These are phyloP conservation scores for Actinostola sp. DNA, from an alignment of 92 coral and sea anemone genomes.

Conservation along the genomic window DNA sequence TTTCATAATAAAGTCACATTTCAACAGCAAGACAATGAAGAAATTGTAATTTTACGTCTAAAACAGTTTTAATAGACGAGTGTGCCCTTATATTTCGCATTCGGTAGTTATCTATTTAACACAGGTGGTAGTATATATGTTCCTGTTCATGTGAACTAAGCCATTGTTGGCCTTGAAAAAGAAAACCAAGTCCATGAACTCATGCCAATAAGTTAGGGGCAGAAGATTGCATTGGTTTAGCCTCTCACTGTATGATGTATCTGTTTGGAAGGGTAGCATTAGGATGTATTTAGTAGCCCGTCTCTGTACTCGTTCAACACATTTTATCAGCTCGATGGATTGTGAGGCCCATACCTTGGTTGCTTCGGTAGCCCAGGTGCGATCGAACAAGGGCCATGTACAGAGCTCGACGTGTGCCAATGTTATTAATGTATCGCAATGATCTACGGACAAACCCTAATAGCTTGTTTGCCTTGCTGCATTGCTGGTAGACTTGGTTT, in stretches of 20 bases:
- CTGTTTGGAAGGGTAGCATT: conserved; percentile 4
- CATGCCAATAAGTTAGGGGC: conserved; percentile 12
- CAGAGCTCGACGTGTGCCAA: conserved; percentile 4
- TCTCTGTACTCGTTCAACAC: conserved; percentile 4
- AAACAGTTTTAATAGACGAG: no score
- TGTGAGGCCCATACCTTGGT: conserved; percentile 25
- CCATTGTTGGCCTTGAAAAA: no score
- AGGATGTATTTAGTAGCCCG: conserved; percentile 12
- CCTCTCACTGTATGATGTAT: conserved; percentile 1
- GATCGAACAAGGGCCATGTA: conserved; percentile 36
- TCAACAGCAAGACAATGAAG: no score
- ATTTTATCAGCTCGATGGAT: neutral
- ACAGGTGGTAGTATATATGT: no score
- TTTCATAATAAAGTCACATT: no score
- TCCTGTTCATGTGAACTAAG: no score
- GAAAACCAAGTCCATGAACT: neutral
- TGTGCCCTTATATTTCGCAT: no score
- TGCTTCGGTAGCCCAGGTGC: conserved; percentile 21
- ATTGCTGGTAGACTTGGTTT: conserved; percentile 26
- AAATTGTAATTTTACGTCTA: no score
- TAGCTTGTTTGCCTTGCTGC: conserved; percentile 32
- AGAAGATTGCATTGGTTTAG: neutral
- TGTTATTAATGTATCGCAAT: neutral
- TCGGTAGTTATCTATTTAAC: no score
- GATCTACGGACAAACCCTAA: conserved; percentile 18